Conservation (phyloP, 1,140 invertebrate genomes). For the Trichoplusia ni region DNA sequence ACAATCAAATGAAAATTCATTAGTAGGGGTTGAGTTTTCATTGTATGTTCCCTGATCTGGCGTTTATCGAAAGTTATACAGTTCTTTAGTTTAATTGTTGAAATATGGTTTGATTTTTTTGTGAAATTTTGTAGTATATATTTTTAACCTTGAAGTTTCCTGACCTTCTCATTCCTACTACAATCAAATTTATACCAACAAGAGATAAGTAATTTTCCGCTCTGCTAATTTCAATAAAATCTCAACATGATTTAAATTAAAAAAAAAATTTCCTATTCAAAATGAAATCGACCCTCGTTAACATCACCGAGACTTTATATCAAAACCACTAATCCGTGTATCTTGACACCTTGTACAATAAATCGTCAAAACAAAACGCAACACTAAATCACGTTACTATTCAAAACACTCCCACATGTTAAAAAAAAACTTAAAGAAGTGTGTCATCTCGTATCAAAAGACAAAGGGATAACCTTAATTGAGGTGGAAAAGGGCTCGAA, state of each 20-base stretch:
- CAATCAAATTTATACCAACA: too few relatives aligned
- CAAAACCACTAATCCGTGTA: conserved; percentile 25
- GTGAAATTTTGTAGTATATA: too few relatives aligned
- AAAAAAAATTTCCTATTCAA: conserved; percentile 3
- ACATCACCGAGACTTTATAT: conserved; percentile 31
- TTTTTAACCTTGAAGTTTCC: too few relatives aligned
- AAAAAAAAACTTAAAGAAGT: conserved; percentile 60
- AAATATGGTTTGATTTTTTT: too few relatives aligned
- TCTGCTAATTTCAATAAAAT: neutral
- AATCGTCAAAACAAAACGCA: conserved; percentile 66
- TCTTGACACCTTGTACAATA: conserved; percentile 63
- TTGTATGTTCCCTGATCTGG: too few relatives aligned
- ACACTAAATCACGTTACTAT: conserved; percentile 75
- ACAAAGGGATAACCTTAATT: conserved; percentile 71
- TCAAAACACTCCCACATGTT: conserved; percentile 64
- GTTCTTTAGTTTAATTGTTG: too few relatives aligned
- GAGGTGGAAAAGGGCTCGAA: conserved; percentile 57
- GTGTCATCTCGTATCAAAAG: conserved; percentile 68
- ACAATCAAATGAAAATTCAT: neutral
- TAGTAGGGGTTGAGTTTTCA: too few relatives aligned
- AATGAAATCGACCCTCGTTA: conserved; percentile 19
- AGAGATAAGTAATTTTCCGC: neutral
- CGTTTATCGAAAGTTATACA: too few relatives aligned
- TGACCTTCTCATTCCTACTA: too few relatives aligned
- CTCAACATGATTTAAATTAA: too few relatives aligned